These are phyloP conservation scores for Epinephelus lanceolatus DNA, from an alignment of 2,113 vertebrate genomes.

Conservation along the genomic window DNA sequence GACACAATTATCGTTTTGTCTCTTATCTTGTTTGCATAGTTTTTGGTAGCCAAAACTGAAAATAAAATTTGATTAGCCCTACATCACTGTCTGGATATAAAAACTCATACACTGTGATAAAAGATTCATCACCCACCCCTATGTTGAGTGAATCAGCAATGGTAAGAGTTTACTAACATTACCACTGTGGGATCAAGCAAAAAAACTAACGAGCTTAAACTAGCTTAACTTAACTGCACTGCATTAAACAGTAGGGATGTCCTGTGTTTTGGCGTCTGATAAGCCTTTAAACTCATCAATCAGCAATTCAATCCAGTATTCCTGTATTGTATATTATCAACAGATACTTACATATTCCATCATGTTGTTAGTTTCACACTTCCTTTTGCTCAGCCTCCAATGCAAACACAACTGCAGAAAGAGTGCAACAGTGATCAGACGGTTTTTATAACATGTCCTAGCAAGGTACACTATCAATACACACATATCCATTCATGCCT, in stretches of 20 bases:
- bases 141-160: neutral
- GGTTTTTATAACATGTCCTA: neutral
- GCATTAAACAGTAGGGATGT: too few relatives aligned
- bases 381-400: conserved; percentile 99
- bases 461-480: neutral
- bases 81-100: too few relatives aligned
- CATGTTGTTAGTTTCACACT: conserved; percentile 99
- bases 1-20: too few relatives aligned
- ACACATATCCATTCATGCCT: conserved; percentile 75
- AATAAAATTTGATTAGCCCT: too few relatives aligned
- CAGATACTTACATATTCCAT: conserved; percentile 98
- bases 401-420: conserved; percentile 95
- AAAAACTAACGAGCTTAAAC: too few relatives aligned
- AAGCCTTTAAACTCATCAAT: neutral
- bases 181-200: neutral
- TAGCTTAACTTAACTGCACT: too few relatives aligned
- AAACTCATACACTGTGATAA: neutral
- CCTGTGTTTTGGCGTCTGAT: too few relatives aligned
- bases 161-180: neutral
- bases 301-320: neutral
- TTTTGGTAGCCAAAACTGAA: too few relatives aligned
- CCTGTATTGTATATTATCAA: neutral
- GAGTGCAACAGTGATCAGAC: conserved; percentile 25
- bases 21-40: too few relatives aligned
- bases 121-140: neutral